These are phyloP conservation scores for Darevskia nairensis DNA, from an alignment of 2,797 vertebrate genomes.

Conservation along the genomic window DNA sequence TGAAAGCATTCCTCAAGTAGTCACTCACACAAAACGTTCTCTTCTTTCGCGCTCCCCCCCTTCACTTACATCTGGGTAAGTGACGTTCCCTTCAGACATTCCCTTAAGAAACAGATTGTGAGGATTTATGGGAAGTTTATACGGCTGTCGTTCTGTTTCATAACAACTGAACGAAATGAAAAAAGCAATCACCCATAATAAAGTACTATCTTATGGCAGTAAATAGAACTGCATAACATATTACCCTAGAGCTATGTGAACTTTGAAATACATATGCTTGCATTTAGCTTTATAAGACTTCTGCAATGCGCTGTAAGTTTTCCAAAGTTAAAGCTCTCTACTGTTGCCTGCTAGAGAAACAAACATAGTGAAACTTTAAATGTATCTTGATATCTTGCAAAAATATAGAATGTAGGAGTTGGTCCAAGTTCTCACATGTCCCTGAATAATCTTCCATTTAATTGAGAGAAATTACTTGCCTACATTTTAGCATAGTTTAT, in stretches of 20 bases:
- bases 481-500: background rate
- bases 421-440: background rate
- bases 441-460: background rate
- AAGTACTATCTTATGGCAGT: slow-evolving; percentile 44
- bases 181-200: slow-evolving; percentile 52
- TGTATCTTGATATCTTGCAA: background rate
- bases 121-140: slow-evolving; percentile 37
- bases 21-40: background rate
- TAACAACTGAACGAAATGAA: slow-evolving; percentile 50
- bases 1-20: slow-evolving; percentile 33
- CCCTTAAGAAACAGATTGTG: slow-evolving; percentile 45
- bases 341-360: background rate
- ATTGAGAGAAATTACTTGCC: background rate
- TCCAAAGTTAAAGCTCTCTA: slow-evolving; percentile 24
- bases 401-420: background rate
- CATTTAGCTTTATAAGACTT: slow-evolving; percentile 45
- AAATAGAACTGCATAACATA: slow-evolving; percentile 62
- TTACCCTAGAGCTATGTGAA: slow-evolving; percentile 56
- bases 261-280: slow-evolving; percentile 45
- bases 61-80: background rate
- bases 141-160: slow-evolving; percentile 39
- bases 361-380: background rate
- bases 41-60: background rate
- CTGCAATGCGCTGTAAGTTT: slow-evolving; percentile 41
- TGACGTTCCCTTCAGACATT: slow-evolving; percentile 26